Evolutionary conservation across 2,888 invertebrate genomes (phyloP), one percentile per base, ranked within the genome.

Genomic region (Glomeris marginata): DNA sequence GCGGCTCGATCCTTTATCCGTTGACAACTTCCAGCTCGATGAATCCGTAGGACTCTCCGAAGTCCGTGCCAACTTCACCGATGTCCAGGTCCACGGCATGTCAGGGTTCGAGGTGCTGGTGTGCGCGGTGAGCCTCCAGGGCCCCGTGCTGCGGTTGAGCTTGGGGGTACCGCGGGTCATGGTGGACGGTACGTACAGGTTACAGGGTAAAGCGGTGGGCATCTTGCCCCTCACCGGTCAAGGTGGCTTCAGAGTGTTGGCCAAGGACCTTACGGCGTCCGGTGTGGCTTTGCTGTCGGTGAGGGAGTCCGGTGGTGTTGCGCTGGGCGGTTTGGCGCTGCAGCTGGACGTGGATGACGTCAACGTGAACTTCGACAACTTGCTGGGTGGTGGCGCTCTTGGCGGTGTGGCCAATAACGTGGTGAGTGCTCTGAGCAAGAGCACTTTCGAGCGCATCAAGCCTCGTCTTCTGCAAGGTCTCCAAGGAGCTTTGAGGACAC

Each of bases 181-280:
- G n/a, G 50, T 53, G 37, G 49, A 46, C 15, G 57, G 55, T 11
- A 42, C 18, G 18, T 55, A 57, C 47, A 46, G 54, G 35, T 40
- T 57, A 33, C 35, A 53, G 11, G 58, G 58, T 5, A 45, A 45
- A 33, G 47, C 46, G 8, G 50, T 53, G 8, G 56, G 54, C 13
- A 38, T 55, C 45, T 40, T 59, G 6, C 57, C 58, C 8, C 35
- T 59, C 28, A 56, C 51, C 18, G 58, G 58, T 16, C n/a, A 20
- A n/a, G 58, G 58, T 34, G 41, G 50, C 18, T 58, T 58, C 50
- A 42, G 49, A 56, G 53, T 53, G 35, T 1, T 28, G 11, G 53
- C 53, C 20, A 18, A 21, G 18, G 40, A 47, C 21, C 22, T 53
- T 15, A 45, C 47, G 36, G 50, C 50, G 16, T 45, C 53, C 13